Evolutionary conservation across 2,113 vertebrate genomes (phyloP), one percentile per base, ranked within the genome.

Genomic region (Crocuta crocuta): DNA sequence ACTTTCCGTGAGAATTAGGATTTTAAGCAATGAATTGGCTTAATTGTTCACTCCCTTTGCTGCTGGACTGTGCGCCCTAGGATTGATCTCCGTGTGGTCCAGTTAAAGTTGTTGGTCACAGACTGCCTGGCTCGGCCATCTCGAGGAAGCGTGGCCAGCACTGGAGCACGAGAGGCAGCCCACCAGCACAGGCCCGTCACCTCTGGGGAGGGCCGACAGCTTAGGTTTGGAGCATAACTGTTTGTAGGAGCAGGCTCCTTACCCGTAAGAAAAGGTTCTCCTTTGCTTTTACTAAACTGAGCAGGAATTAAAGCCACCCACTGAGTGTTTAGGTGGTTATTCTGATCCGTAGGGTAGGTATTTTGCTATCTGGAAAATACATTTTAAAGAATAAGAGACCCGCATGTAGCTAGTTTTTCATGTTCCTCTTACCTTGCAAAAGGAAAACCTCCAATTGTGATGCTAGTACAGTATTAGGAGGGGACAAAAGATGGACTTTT

Each of bases 321-420:
- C 7, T 50, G 70, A 95, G 84, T 70, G 8, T 93, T 94, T 28
- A 53, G 24, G 16, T 92, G 82, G 15, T 76, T 83, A 35, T 43
- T 96, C 39, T 94, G 23, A 35, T 79, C 48, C 48, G 71, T 16
- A 87, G n/a, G 11, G 12, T 65, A 5, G 73, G 80, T 23, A 76
- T 80, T 94, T 96, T 94, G 66, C 73, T 92, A 4, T 43, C 43
- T 87, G 48, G 80, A 83, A 89, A 95, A 78, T 95, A 87, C 81
- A 71, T 33, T 68, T 81, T 91, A 70, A 93, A 90, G 66, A 15
- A 21, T n/a, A 87, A 95, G 78, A 66, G 45, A 58, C 7, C 13
- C 90, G 48, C 43, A 45, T 86, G 48, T 88, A 80, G 63, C 78
- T 93, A 53, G 35, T 24, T 89, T 93, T 66, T 90, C 48, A 35